Base-by-base conservation (phyloP, 2,797 vertebrate genomes). In the Meda fulgida region DNA sequence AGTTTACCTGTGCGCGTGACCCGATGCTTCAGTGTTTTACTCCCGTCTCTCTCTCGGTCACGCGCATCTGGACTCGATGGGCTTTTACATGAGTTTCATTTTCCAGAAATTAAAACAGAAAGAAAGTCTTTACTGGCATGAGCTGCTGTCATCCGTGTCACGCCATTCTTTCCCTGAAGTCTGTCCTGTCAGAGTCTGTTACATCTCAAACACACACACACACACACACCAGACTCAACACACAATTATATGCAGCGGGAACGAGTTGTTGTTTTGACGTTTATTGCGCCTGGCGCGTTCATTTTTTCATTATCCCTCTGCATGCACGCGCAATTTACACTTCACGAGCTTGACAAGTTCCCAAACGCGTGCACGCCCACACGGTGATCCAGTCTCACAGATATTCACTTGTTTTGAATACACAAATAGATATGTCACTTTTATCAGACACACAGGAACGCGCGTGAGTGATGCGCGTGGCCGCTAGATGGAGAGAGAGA, bases 401-500 rank as follows among this genome's bases (percentile, higher is more conserved):
- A 48, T 48, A 16, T 5, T 46, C 14, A 5, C 14, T 16, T 16
- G 16, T 46, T 13, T 46, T 23, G 0, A 55, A 55, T 21, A 23
- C 21, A 58, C 53, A 23, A 23, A 58, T 58, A 58, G 53, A 58
- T 23, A 6, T 40, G 16, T 55, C 51, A 10, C 18, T 31, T 21
- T 63, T 43, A 40, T 60, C 51, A 4, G 10, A 14, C 16, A 71
- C 19, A 80, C 10, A 18, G 13, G 2, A 60, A 40, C 19, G 67
- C 80, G 80, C 80, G 51, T 72, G 51, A 81, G 11, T 60, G 53
- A 71, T 23, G 78, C 78, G 78, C 78, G 78, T 38, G 46, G 16
- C 80, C 80, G 80, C 80, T 81, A 81, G 80, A 81, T 71, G 80
- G 80, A 31, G 58, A 46, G 58, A 58, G 79, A 81, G 31, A 3